Percentiles rank a stretch among this genome's conserved stretches.
phyloP scores from a whole-genome alignment of 2,888 invertebrate species.

The Platycheirus rosarum region DNA sequence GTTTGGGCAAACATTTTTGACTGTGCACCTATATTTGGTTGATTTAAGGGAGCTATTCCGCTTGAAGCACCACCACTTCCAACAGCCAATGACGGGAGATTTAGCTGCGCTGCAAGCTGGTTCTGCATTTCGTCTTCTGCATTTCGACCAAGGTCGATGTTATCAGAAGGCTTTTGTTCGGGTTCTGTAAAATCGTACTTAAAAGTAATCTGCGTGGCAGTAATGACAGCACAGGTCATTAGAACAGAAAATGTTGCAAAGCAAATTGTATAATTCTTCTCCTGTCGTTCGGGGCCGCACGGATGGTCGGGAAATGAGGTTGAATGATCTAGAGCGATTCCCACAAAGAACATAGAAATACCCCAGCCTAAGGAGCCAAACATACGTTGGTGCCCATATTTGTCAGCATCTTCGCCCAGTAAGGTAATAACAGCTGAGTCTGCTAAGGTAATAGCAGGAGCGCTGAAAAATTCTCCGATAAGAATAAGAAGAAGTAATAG shows the following conservation, averaged over 20 bases:
- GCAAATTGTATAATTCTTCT: conserved; percentile 99
- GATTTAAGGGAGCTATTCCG: conserved; percentile 80
- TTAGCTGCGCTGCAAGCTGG: conserved; percentile 91
- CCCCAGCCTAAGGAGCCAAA: conserved; percentile 99
- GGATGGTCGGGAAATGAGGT: conserved; percentile 97
- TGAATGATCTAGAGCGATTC: conserved; percentile 96
- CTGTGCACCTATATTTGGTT: conserved; percentile 83
- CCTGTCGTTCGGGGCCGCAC: conserved; percentile 93
- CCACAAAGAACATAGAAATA: conserved; percentile 98
- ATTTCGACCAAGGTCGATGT: conserved; percentile 82
- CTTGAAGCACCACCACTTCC: conserved; percentile 78
- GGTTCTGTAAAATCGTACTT: conserved; percentile 85
- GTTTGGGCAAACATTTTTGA: conserved; percentile 97
- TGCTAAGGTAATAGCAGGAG: conserved; percentile 97
- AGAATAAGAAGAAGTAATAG: conserved; percentile 94
- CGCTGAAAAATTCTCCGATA: conserved; percentile 98
- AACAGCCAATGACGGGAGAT: conserved; percentile 89
- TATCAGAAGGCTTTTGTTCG: conserved; percentile 79
- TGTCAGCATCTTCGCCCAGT: conserved; percentile 93
- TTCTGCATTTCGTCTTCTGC: conserved; percentile 92
- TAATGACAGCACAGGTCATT: conserved; percentile 96
- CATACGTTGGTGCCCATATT: conserved; percentile 98
- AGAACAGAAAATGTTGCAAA: conserved; percentile 98
- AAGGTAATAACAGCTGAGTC: conserved; percentile 95
- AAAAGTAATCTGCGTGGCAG: conserved; percentile 91